Evolutionary conservation across 2,797 vertebrate genomes (phyloP).

Genomic region (Myiothlypis chrysogaster): DNA sequence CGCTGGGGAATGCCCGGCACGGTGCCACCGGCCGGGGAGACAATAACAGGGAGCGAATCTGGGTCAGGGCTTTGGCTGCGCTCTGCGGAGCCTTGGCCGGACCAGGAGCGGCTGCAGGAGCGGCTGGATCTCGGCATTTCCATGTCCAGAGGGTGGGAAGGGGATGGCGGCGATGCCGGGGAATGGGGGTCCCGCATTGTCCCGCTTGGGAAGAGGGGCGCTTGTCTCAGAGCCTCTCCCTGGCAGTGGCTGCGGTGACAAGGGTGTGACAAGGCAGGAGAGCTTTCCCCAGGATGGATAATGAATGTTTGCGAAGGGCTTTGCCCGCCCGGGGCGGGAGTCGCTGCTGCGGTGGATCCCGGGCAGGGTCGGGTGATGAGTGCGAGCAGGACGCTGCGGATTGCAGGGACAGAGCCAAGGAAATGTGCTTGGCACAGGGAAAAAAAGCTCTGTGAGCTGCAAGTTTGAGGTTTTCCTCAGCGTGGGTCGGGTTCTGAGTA

Average conservation of each 20-base stretch:
- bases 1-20: neutral
- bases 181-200: rapidly evolving
- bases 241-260: neutral
- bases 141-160: rapidly evolving
- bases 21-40: neutral
- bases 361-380: neutral
- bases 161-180: neutral
- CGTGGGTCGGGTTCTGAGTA: neutral
- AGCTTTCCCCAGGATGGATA: neutral
- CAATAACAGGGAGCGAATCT: slow-evolving; percentile 3
- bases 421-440: neutral
- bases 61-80: neutral
- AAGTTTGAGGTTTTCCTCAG: neutral
- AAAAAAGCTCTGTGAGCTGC: neutral
- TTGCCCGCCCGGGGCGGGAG: neutral
- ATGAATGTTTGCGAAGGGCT: neutral
- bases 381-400: neutral
- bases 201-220: neutral
- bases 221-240: neutral
- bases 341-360: neutral
- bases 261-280: neutral
- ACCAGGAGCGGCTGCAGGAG: neutral
- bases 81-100: neutral
- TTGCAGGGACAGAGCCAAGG: rapidly evolving
- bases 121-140: neutral